phyloP scores from a whole-genome alignment of 2,888 invertebrate genomes.

The Metopia argyrocephala region DNA sequence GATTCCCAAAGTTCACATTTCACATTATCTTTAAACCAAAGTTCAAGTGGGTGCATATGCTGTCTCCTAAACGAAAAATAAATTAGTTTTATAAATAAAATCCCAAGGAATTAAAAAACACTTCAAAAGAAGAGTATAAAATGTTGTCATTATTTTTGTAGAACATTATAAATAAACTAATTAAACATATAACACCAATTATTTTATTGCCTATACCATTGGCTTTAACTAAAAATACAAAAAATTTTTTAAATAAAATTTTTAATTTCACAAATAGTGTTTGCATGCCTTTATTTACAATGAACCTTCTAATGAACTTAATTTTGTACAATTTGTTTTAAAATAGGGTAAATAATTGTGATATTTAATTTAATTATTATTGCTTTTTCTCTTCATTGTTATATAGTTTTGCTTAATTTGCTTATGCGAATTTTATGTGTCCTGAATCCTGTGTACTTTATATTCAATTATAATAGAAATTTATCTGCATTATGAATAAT shows the following conservation, averaged over 20 bases:
- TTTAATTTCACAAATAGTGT: neutral
- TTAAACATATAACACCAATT: no score
- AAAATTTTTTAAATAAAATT: no score
- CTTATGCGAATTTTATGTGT: constrained; percentile 31
- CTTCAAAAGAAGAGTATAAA: no score
- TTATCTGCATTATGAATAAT: constrained; percentile 1
- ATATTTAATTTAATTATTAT: constrained; percentile 40
- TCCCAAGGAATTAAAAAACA: no score
- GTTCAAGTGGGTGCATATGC: neutral
- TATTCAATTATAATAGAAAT: constrained; percentile 14
- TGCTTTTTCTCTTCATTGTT: neutral
- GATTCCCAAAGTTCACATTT: neutral
- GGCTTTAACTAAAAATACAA: no score
- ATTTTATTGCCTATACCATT: no score
- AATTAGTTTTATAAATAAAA: no score
- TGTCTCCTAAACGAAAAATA: neutral
- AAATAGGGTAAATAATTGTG: constrained; percentile 19
- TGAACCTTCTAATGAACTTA: constrained; percentile 7
- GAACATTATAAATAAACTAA: no score
- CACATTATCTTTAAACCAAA: neutral
- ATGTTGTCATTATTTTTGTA: no score
- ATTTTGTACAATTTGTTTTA: constrained; percentile 20
- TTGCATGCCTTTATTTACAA: no score
- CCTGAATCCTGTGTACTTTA: constrained; percentile 6
- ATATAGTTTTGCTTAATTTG: constrained; percentile 38